Evolutionary conservation across 92 coral and sea anemone species (phyloP).

Genomic region (Epizoanthus rinbou): DNA sequence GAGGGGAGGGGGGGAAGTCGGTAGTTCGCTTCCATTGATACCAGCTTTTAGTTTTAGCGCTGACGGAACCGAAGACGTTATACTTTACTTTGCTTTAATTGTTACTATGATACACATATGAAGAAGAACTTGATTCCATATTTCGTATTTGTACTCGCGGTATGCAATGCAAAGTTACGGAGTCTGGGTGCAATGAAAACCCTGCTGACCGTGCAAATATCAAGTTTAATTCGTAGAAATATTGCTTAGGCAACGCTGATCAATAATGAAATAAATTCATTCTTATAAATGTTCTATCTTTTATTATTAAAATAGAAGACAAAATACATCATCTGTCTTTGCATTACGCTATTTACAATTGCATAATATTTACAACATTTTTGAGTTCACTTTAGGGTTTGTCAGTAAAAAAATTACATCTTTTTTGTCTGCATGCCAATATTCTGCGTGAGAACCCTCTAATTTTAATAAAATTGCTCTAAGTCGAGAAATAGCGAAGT

Average conservation of each 20-base stretch:
- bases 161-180: too few relatives aligned
- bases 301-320: neutral
- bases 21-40: too few relatives aligned
- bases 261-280: neutral
- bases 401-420: too few relatives aligned
- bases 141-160: too few relatives aligned
- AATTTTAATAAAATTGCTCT: neutral
- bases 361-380: neutral
- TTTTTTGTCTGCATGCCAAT: too few relatives aligned
- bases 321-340: neutral
- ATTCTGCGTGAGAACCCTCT: neutral
- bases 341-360: conserved; percentile 3
- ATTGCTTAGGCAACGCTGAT: neutral
- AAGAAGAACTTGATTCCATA: too few relatives aligned
- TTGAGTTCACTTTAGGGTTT: neutral
- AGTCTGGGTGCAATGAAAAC: too few relatives aligned
- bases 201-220: neutral
- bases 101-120: too few relatives aligned
- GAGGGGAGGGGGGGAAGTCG: too few relatives aligned
- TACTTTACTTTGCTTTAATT: too few relatives aligned
- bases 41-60: too few relatives aligned
- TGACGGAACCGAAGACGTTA: too few relatives aligned
- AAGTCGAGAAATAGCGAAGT: neutral
- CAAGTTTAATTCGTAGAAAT: neutral
- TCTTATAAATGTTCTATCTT: neutral